A percentile compares a stretch with the other conserved stretches of the same genome.
Evolutionary conservation across 1,140 invertebrate species (phyloP).

Genomic region (Papilio polyxenes): DNA sequence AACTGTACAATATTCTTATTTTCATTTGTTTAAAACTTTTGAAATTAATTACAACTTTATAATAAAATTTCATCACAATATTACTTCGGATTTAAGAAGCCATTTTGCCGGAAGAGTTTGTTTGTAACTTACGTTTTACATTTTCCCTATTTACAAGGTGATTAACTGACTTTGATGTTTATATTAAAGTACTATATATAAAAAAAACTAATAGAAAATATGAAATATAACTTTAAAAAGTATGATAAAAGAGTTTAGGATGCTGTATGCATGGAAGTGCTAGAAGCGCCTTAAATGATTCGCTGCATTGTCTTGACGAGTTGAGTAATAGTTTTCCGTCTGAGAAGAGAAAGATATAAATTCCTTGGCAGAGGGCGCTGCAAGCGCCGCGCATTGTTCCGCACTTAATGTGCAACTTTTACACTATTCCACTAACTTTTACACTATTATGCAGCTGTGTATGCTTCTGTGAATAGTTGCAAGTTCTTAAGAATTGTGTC

Average conservation of each 20-base stretch:
- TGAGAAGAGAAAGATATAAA: slow-evolving; percentile 5
- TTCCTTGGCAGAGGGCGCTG: background rate
- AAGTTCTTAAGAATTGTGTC: background rate
- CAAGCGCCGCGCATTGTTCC: slow-evolving; percentile 2
- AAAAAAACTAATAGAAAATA: background rate
- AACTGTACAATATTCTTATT: background rate
- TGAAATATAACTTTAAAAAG: background rate
- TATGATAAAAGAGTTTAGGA: background rate
- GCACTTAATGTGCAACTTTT: background rate
- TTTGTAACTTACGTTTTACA: too few relatives aligned
- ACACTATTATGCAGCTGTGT: background rate
- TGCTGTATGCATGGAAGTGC: background rate
- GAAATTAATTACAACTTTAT: background rate
- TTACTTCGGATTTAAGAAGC: too few relatives aligned
- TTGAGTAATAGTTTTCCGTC: slow-evolving; percentile 23
- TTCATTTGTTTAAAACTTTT: background rate
- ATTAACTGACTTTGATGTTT: too few relatives aligned
- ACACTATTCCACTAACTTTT: background rate
- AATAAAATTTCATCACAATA: background rate
- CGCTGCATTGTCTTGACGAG: slow-evolving; percentile 22
- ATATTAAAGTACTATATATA: too few relatives aligned
- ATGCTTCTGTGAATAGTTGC: background rate
- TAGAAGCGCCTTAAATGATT: background rate
- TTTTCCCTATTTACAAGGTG: too few relatives aligned
- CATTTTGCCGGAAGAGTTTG: too few relatives aligned